Evolutionary conservation across 1,140 invertebrate genomes (phyloP).

Genomic region (Apis laboriosa): DNA sequence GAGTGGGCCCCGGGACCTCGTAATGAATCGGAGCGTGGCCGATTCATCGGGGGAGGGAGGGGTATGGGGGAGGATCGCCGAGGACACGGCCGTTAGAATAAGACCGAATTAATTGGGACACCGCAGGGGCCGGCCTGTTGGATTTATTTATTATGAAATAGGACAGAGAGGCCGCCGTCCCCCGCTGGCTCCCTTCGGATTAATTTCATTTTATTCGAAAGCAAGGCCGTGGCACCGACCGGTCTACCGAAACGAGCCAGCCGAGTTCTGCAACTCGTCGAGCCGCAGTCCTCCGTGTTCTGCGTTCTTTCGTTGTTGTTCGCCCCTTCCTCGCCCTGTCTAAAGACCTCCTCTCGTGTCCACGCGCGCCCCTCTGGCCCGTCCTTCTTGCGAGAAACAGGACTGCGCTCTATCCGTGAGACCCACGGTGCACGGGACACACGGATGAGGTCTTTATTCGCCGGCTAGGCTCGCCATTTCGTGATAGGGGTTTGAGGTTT

Average conservation of each 20-base stretch:
- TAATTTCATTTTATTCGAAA: slow-evolving; percentile 71
- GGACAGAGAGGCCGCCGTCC: slow-evolving; percentile 59
- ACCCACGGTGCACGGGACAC: slow-evolving; percentile 1
- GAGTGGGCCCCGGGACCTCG: slow-evolving; percentile 18
- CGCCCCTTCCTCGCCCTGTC: background rate
- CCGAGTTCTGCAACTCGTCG: too few species aligned
- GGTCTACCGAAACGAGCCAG: slow-evolving; percentile 42
- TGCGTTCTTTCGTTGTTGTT: slow-evolving; percentile 5
- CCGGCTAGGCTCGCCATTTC: slow-evolving; percentile 19
- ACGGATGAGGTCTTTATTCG: slow-evolving; percentile 47
- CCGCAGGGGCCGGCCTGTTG: slow-evolving; percentile 56
- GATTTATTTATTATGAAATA: slow-evolving; percentile 72
- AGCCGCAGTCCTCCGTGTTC: background rate
- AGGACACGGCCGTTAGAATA: slow-evolving; percentile 63
- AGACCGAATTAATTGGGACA: slow-evolving; percentile 73
- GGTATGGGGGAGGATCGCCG: slow-evolving; percentile 56
- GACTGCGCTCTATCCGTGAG: slow-evolving; percentile 20
- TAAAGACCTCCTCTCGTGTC: too few species aligned
- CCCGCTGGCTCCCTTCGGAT: slow-evolving; percentile 62
- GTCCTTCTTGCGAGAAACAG: slow-evolving; percentile 28
- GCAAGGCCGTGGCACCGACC: slow-evolving; percentile 39
- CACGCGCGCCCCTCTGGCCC: background rate
- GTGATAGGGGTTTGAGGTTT: background rate
- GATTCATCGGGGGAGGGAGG: slow-evolving; percentile 43
- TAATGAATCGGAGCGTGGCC: slow-evolving; percentile 48